These are phyloP conservation scores for Nothocercus nigrocapillus DNA, from an alignment of 2,113 vertebrate genomes.

Conservation along the genomic window DNA sequence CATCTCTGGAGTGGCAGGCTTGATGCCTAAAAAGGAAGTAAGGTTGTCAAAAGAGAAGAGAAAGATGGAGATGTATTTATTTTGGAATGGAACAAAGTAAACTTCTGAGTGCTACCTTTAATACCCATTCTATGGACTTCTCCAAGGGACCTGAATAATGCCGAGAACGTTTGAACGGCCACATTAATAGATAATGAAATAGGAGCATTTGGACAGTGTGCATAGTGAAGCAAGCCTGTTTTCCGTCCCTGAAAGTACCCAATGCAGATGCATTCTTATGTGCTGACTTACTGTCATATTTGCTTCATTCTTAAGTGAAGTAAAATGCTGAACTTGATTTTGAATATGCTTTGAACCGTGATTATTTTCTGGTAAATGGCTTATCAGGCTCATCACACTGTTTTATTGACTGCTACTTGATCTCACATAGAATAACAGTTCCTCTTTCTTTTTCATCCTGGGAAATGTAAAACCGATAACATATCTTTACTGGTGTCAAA, in stretches of 20 bases:
- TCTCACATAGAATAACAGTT: not conserved
- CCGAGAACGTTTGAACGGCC: not conserved
- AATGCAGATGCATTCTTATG: not conserved
- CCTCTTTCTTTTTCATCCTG: not conserved
- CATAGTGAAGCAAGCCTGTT: not conserved
- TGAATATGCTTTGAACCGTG: not conserved
- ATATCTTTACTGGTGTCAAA: not conserved
- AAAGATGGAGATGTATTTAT: not conserved
- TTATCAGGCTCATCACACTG: not conserved
- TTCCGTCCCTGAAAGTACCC: not conserved
- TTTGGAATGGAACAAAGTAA: not conserved
- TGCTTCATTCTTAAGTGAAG: not conserved
- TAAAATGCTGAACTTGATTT: not conserved
- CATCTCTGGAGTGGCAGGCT: slow-evolving; percentile 82
- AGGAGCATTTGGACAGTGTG: not conserved
- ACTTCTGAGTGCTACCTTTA: not conserved
- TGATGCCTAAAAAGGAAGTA: slow-evolving; percentile 50
- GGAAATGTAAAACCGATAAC: not conserved
- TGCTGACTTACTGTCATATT: not conserved
- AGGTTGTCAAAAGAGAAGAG: not conserved
- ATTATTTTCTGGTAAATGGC: not conserved
- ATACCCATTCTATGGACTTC: not conserved
- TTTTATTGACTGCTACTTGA: not conserved
- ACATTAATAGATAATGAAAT: accelerated
- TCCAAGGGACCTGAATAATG: not conserved